Conservation (phyloP, 2,113 vertebrate species). For the Spea multiplicata region DNA sequence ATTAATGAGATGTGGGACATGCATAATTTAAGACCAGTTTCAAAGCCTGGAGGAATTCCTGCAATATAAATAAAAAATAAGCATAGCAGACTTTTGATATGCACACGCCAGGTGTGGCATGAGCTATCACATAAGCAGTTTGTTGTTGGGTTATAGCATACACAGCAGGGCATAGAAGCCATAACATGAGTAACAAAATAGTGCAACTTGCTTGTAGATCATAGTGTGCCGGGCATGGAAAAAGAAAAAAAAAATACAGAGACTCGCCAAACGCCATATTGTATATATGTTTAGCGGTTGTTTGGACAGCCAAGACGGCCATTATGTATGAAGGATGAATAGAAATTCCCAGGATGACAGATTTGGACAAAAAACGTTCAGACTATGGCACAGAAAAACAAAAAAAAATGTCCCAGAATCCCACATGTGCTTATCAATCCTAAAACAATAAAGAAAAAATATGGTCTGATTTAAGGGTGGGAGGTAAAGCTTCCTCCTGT, state of each 20-base stretch:
- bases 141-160: background rate
- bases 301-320: background rate
- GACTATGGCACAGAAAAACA: constrained; percentile 30
- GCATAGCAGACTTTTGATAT: background rate
- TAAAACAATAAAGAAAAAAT: constrained; percentile 11
- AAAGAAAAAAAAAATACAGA: too few relatives aligned
- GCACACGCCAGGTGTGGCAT: background rate
- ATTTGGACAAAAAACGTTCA: background rate
- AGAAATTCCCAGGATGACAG: background rate
- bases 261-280: too few relatives aligned
- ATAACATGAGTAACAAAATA: background rate
- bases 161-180: background rate
- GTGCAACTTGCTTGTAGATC: constrained; percentile 29
- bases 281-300: too few relatives aligned
- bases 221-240: constrained; percentile 30
- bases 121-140: background rate
- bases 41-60: background rate
- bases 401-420: constrained; percentile 26
- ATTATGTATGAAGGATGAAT: background rate
- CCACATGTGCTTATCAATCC: constrained; percentile 36
- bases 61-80: background rate
- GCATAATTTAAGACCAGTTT: background rate
- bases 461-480: background rate
- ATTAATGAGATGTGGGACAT: too few relatives aligned
- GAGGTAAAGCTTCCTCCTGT: constrained; percentile 8